Base-by-base conservation (phyloP, 1,140 invertebrate species). In the Drosophila equinoxialis region DNA sequence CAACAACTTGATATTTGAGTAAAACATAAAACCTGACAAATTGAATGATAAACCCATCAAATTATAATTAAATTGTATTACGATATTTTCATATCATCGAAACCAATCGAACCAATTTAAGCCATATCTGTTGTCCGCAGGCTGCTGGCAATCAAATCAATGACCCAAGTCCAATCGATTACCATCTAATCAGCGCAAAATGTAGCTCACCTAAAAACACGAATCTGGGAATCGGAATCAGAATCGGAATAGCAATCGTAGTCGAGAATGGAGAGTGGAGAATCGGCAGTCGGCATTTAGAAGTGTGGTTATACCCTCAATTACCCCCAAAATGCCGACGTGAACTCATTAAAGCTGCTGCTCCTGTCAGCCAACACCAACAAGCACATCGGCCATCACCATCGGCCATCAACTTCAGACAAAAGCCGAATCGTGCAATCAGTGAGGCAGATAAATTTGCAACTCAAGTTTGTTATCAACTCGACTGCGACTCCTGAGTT, bases 371-470 rank as follows among this genome's bases (percentile, higher is more conserved):
- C 6, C 30, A 30, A 30, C 5, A 30, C 30, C 30, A 30, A 30
- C 30, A 30, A 6, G 5, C 5, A 30, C 30, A 30, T 30, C 30
- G 30, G 30, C 26, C 42, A 48, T 7, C 42, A 20, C 42, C 42
- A 48, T 17, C 42, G 14, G 35, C 35, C 6, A 48, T 14, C 42
- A 14, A 45, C 13, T 45, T n/a, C 45, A 17, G 6, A 51, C 45
- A 51, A 59, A 59, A 59, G 35, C 33, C 57, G 30, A 59, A 35
- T 59, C 45, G 45, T 51, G 57, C 57, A 59, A 59, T 59, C 57
- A 59, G 14, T 20, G 57, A 37, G 35, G 57, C 57, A 59, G 57
- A 59, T 59, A 59, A 59, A 59, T 59, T 59, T 59, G 57, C 57
- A 59, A 59, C 57, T 59, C 57, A 59, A 59, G 14, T 39, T 59